These are phyloP conservation scores for Trachemys scripta DNA, from an alignment of 2,113 vertebrate genomes.

Conservation along the genomic window DNA sequence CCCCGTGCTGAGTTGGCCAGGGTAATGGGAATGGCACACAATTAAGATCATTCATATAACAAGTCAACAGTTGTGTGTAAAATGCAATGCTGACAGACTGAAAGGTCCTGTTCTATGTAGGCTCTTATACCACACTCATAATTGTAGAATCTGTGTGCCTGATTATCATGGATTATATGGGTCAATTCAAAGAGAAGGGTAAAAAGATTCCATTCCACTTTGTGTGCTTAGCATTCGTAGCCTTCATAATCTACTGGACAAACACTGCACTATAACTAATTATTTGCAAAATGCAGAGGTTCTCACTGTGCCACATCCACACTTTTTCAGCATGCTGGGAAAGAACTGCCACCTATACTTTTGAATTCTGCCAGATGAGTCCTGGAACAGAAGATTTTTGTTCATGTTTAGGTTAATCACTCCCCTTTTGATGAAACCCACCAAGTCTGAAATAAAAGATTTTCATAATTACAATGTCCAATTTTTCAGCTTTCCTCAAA, in stretches of 20 bases:
- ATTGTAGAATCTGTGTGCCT: not conserved
- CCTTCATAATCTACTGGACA: not conserved
- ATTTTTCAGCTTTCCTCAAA: constrained; percentile 4
- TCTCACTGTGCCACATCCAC: not conserved
- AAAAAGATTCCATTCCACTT: accelerated
- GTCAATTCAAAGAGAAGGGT: not conserved
- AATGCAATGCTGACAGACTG: not conserved
- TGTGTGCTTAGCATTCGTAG: not conserved
- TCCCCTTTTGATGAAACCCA: not conserved
- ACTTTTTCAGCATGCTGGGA: not conserved
- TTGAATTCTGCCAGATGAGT: not conserved
- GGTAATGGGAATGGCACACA: not conserved
- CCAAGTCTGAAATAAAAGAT: not conserved
- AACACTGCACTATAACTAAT: not conserved
- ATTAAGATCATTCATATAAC: not conserved
- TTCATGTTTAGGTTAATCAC: not conserved
- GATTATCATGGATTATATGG: not conserved
- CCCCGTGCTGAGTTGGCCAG: not conserved
- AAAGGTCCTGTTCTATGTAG: not conserved
- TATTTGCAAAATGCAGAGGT: not conserved
- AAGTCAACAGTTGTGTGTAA: not conserved
- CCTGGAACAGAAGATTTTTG: not conserved
- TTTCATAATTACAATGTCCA: constrained; percentile 9
- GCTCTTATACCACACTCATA: not conserved
- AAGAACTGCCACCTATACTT: not conserved